Conservation (phyloP, 2,113 vertebrate genomes). For the Perca schrenkii region DNA sequence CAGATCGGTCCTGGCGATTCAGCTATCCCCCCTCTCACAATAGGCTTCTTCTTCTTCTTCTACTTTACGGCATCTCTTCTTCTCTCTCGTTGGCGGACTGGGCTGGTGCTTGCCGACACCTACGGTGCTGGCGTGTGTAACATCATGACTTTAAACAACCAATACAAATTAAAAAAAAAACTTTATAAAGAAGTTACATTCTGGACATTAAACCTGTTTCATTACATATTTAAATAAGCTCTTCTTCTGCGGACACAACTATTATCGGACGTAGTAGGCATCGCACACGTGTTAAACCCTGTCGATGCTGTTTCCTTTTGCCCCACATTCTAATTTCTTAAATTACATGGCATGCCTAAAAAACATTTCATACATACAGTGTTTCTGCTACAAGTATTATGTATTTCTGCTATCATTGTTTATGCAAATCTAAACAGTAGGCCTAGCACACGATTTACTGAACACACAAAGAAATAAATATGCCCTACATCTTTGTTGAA, state of each 20-base stretch:
- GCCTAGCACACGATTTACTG: not conserved
- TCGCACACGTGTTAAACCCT: not conserved
- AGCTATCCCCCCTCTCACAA: not conserved
- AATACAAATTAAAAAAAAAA: too few relatives aligned
- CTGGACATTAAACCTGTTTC: too few relatives aligned
- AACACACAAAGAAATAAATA: not conserved
- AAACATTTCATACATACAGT: too few relatives aligned
- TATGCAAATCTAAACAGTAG: not conserved
- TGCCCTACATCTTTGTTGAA: not conserved
- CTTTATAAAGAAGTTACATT: too few relatives aligned
- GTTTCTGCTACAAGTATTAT: not conserved
- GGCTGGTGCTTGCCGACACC: too few relatives aligned
- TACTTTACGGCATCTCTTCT: not conserved
- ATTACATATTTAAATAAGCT: too few relatives aligned
- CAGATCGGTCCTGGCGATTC: accelerated
- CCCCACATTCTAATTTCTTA: too few relatives aligned
- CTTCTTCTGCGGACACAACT: not conserved
- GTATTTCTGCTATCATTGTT: not conserved
- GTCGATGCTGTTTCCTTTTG: too few relatives aligned
- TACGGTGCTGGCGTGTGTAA: too few relatives aligned
- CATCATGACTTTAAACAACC: too few relatives aligned
- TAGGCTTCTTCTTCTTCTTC: not conserved
- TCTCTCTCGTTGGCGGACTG: too few relatives aligned
- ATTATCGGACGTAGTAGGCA: not conserved
- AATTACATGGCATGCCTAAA: too few relatives aligned